These are phyloP conservation scores for Orchestes rusci DNA, from an alignment of 2,888 invertebrate species.

Conservation along the genomic window DNA sequence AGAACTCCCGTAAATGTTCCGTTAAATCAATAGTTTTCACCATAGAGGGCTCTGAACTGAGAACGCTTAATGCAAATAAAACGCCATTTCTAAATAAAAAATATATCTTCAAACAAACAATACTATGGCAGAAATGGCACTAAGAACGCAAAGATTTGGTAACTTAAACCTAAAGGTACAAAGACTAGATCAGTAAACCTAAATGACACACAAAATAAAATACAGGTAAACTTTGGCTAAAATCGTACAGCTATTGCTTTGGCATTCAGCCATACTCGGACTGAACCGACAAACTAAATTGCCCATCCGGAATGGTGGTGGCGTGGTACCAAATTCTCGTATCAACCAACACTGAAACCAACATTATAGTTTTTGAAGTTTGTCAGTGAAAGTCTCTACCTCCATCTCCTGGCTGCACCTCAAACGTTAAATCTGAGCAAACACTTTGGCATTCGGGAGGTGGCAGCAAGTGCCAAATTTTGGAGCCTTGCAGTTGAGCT, in stretches of 20 bases:
- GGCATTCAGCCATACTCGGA: constrained; percentile 81
- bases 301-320: constrained; percentile 71
- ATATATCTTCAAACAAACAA: too few relatives aligned
- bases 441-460: constrained; percentile 79
- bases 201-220: too few relatives aligned
- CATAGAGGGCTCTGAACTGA: too few relatives aligned
- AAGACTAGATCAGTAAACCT: constrained; percentile 4
- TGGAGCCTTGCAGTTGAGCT: constrained; percentile 79
- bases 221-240: constrained; percentile 5
- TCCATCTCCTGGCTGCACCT: constrained; percentile 80
- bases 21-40: too few relatives aligned
- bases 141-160: too few relatives aligned
- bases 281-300: constrained; percentile 81
- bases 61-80: too few relatives aligned
- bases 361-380: constrained; percentile 3
- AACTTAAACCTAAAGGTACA: too few relatives aligned
- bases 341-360: constrained; percentile 68
- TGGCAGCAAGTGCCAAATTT: constrained; percentile 78
- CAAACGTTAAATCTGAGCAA: constrained; percentile 67
- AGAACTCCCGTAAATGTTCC: too few relatives aligned
- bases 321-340: constrained; percentile 90
- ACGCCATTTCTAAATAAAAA: too few relatives aligned
- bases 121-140: constrained; percentile 6
- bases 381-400: constrained; percentile 44
- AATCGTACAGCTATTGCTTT: too few relatives aligned